Base-by-base conservation (phyloP, 2,113 vertebrate species). In the Eclectus roratus region DNA sequence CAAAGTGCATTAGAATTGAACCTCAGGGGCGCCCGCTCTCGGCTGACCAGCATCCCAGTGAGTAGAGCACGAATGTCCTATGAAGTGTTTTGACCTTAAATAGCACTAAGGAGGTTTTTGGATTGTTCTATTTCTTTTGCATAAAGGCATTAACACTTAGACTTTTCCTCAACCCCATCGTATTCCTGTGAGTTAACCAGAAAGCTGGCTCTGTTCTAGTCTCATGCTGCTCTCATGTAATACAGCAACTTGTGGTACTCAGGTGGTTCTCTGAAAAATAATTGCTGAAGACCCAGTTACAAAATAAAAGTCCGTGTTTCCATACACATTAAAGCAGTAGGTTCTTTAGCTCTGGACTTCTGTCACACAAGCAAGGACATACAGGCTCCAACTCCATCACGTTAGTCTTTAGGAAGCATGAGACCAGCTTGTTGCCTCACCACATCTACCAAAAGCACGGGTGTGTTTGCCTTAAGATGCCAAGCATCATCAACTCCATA, bases 381-480 rank as follows among this genome's bases (percentile, higher is more conserved):
- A 55, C 0, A 1, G 15, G 18, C 21, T 84, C 11, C 37, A 28
- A 10, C 10, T 39, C 19, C 18, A 10, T 47, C 17, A 18, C 0
- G 0, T 17, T n/a, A 60, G 18, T 33, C 24, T 60, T 60, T 20
- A 23, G 39, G 44, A 88, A 72, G 28, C 14, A 35, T 27, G 14
- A 33, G 29, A 47, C 16, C 56, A 53, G 9, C 19, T 55, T 72
- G 21, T 17, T 49, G 15, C 24, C 23, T 24, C 9, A 2, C 5
- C 25, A 66, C 43, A 55, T 39, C 21, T 35, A 66, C 28, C 17
- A 25, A 61, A 72, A 27, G 8, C 50, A 35, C 15, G 44, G 17
- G 13, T 5, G 11, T 9, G 5, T 23, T 81, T 55, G 5, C 21
- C 24, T 58, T 44, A 37, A 33, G 11, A 44, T 23, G 33, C 13